Evolutionary conservation across 2,888 invertebrate species (phyloP).

Genomic region (Sarcophaga subvicina): DNA sequence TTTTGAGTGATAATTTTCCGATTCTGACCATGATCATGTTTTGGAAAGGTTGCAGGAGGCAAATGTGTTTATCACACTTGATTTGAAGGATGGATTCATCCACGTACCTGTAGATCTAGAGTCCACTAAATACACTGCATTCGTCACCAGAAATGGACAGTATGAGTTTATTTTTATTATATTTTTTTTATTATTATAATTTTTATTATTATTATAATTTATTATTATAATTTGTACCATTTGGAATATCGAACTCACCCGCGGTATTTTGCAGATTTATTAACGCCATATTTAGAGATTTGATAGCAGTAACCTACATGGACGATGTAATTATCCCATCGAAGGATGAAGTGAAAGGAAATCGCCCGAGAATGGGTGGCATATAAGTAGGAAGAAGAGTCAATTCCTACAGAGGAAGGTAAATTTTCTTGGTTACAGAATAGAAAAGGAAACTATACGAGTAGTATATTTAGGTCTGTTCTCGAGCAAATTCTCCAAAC

Average conservation of each 20-base stretch:
- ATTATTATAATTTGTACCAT: not conserved
- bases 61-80: slow-evolving; percentile 14
- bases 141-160: slow-evolving; percentile 28
- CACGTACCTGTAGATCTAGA: slow-evolving; percentile 23
- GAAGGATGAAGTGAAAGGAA: slow-evolving; percentile 50
- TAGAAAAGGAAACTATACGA: slow-evolving; percentile 30
- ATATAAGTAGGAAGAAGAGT: slow-evolving; percentile 48
- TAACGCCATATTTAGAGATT: not conserved
- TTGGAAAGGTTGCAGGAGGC: slow-evolving; percentile 33
- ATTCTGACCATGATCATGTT: slow-evolving; percentile 64
- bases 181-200: no score
- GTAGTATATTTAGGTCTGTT: no score
- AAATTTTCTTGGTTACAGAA: slow-evolving; percentile 34
- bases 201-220: slow-evolving; percentile 10
- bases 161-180: no score
- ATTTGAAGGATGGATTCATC: slow-evolving; percentile 22
- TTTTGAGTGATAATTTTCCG: slow-evolving; percentile 57
- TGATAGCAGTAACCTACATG: slow-evolving; percentile 24
- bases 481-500: no score
- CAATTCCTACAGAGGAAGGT: slow-evolving; percentile 38
- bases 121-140: slow-evolving; percentile 59
- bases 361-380: slow-evolving; percentile 20
- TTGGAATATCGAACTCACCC: no score
- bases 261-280: no score
- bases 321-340: slow-evolving; percentile 38